Conservation (phyloP, 2,888 invertebrate species). For the Cyclophora albipunctata region DNA sequence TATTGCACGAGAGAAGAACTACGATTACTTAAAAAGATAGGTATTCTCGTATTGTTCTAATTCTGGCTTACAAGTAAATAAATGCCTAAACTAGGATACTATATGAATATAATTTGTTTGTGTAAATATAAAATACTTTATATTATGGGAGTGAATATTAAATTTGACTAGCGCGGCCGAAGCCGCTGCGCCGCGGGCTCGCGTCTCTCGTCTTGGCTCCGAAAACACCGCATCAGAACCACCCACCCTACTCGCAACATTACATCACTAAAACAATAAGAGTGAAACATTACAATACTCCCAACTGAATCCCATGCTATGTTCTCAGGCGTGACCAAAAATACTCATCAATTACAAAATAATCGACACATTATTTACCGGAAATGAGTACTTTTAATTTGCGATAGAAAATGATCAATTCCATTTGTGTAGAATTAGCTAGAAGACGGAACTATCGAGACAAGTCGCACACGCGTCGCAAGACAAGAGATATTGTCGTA, state of each 20-base stretch:
- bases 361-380: too few relatives aligned
- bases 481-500: slow-evolving; percentile 15
- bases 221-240: slow-evolving; percentile 1
- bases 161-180: slow-evolving; percentile 69
- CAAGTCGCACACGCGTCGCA: slow-evolving; percentile 1
- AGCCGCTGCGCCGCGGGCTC: slow-evolving; percentile 24
- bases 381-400: too few relatives aligned
- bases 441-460: too few relatives aligned
- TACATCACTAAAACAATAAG: too few relatives aligned
- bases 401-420: too few relatives aligned
- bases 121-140: slow-evolving; percentile 77
- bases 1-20: slow-evolving; percentile 69
- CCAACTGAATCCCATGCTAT: too few relatives aligned
- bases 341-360: too few relatives aligned
- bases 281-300: too few relatives aligned
- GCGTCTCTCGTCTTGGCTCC: slow-evolving; percentile 18
- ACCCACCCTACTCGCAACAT: too few relatives aligned
- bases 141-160: slow-evolving; percentile 65
- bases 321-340: too few relatives aligned
- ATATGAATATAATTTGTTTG: slow-evolving; percentile 75
- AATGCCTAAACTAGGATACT: slow-evolving; percentile 75
- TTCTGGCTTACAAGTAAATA: slow-evolving; percentile 64
- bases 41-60: slow-evolving; percentile 36
- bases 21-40: slow-evolving; percentile 42
- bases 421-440: too few relatives aligned